These are phyloP conservation scores for Formica aserva DNA, from an alignment of 2,888 invertebrate species.

Conservation along the genomic window DNA sequence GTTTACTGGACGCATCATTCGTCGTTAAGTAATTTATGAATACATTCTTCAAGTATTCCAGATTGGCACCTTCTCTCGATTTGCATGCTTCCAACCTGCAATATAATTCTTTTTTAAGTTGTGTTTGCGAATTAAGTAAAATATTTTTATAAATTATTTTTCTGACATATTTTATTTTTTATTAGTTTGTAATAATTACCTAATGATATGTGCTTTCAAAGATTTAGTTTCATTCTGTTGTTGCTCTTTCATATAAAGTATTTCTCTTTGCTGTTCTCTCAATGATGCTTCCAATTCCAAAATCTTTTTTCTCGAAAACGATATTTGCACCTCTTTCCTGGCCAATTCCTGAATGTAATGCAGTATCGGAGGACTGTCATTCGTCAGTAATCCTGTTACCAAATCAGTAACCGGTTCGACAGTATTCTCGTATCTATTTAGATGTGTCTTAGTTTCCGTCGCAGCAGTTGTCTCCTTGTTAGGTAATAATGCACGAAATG, in stretches of 20 bases:
- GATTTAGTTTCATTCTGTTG: constrained; percentile 80
- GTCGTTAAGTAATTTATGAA: constrained; percentile 93
- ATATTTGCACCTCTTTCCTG: constrained; percentile 92
- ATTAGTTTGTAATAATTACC: constrained; percentile 73
- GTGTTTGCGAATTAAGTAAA: background rate
- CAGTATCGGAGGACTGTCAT: constrained; percentile 91
- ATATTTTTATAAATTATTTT: background rate
- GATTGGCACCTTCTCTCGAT: constrained; percentile 93
- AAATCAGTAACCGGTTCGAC: constrained; percentile 78
- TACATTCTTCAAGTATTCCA: constrained; percentile 97
- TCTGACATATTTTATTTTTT: background rate
- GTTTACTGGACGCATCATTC: constrained; percentile 89
- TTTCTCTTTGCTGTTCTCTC: constrained; percentile 83
- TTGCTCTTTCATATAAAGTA: constrained; percentile 80
- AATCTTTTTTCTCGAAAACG: constrained; percentile 91
- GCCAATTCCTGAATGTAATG: constrained; percentile 95
- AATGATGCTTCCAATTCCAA: constrained; percentile 86
- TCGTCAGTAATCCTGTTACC: constrained; percentile 83
- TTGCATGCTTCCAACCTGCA: constrained; percentile 90
- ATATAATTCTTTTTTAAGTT: constrained; percentile 22
- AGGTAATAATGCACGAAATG: constrained; percentile 87
- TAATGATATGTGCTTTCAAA: constrained; percentile 82
- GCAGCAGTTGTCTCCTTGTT: constrained; percentile 84
- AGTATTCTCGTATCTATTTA: constrained; percentile 74
- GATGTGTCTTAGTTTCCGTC: constrained; percentile 78